Conservation (phyloP, 1,140 invertebrate species). For the Dendroctonus ponderosae region DNA sequence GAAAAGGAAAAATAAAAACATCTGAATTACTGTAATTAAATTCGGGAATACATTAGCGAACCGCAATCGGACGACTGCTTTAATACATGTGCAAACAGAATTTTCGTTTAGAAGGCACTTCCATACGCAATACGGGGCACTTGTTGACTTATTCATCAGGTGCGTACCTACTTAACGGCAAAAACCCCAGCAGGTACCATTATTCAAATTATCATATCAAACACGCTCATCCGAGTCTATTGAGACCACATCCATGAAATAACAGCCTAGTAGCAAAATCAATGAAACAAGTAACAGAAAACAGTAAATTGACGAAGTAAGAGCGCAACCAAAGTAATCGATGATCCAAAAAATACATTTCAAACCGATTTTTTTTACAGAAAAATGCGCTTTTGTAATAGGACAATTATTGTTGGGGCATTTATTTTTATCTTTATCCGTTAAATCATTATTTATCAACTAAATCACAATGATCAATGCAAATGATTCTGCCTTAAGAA, state of each 20-base stretch:
- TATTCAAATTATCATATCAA: not conserved
- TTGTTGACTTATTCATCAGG: too few species aligned
- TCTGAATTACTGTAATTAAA: conserved; percentile 14
- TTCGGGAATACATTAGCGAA: conserved; percentile 14
- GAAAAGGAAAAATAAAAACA: conserved; percentile 4
- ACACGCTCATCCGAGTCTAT: not conserved
- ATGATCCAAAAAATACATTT: not conserved
- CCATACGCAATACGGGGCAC: not conserved
- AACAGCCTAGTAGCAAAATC: not conserved
- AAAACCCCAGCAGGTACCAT: not conserved
- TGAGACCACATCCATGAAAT: not conserved
- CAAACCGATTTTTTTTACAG: not conserved
- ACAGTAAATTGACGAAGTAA: not conserved
- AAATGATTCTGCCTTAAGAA: not conserved
- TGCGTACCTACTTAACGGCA: too few species aligned
- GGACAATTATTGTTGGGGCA: not conserved
- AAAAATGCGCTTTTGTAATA: not conserved
- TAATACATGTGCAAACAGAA: conserved; percentile 9
- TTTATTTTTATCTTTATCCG: not conserved
- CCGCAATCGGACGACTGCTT: conserved; percentile 3
- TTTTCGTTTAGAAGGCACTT: conserved; percentile 2
- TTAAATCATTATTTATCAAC: not conserved
- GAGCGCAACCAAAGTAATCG: not conserved
- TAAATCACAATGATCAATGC: not conserved
- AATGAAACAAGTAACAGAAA: not conserved